A percentile compares a stretch with the other conserved stretches of the same genome.
Evolutionary conservation across 2,888 invertebrate species (phyloP).

Genomic region (Nephrotoma appendiculata): DNA sequence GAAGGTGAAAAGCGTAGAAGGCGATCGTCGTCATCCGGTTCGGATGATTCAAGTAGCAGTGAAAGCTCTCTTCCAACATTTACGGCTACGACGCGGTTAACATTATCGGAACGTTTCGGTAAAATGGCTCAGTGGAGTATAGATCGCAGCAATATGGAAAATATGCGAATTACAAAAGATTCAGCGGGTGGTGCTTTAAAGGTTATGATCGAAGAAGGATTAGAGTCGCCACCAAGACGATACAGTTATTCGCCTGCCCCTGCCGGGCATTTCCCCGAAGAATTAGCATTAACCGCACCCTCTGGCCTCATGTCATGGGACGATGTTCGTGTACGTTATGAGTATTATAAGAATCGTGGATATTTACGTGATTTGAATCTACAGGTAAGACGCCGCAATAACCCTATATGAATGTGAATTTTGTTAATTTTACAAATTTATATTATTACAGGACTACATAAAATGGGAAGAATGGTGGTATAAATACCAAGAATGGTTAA

Average conservation of each 20-base stretch:
- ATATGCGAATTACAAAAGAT: conserved; percentile 73
- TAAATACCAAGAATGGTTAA: conserved; percentile 76
- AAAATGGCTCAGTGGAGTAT: conserved; percentile 88
- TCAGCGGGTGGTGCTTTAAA: conserved; percentile 56
- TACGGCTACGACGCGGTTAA: conserved; percentile 47
- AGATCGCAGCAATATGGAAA: conserved; percentile 67
- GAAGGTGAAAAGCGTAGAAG: conserved; percentile 35
- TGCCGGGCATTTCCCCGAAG: conserved; percentile 66
- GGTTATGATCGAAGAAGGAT: conserved; percentile 58
- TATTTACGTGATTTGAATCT: conserved; percentile 53
- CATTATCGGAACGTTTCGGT: conserved; percentile 75
- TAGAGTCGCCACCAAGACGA: conserved; percentile 41
- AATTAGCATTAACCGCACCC: conserved; percentile 56
- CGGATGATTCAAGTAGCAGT: conserved; percentile 45
- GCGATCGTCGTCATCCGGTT: conserved; percentile 39
- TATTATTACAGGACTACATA: conserved; percentile 66
- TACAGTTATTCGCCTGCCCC: conserved; percentile 49
- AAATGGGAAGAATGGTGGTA: conserved; percentile 96
- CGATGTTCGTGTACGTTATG: conserved; percentile 73
- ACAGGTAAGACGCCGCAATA: conserved; percentile 19
- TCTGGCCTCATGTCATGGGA: conserved; percentile 67
- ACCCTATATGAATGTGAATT: not conserved
- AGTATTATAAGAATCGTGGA: conserved; percentile 79
- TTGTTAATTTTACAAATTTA: conserved; percentile 24
- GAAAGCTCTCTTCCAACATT: conserved; percentile 42